phyloP scores from a whole-genome alignment of 2,113 vertebrate genomes.

The Coryphaenoides rupestris region DNA sequence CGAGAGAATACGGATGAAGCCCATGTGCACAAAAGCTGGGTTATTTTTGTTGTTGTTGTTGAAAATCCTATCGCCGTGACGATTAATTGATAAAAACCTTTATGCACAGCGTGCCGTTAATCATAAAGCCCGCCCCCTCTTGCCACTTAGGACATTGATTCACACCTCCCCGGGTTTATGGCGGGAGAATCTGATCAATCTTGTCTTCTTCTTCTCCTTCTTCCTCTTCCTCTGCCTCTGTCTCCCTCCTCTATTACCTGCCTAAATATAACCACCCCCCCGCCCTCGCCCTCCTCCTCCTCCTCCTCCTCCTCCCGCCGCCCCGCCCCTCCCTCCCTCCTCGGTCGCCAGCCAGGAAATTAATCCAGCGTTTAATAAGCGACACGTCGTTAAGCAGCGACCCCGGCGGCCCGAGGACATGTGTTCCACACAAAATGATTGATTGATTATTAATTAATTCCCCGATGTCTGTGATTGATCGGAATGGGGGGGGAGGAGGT shows the following conservation, averaged over 20 bases:
- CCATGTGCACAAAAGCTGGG: slow-evolving; percentile 28
- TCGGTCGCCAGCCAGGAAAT: slow-evolving; percentile 61
- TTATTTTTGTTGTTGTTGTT: too few relatives aligned
- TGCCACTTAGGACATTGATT: slow-evolving; percentile 66
- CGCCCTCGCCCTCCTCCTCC: slow-evolving; percentile 25
- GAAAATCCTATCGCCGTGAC: slow-evolving; percentile 29
- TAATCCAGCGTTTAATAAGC: slow-evolving; percentile 55
- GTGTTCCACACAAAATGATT: slow-evolving; percentile 50
- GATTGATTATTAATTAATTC: slow-evolving; percentile 54
- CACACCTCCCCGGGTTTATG: slow-evolving; percentile 55
- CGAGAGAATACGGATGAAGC: slow-evolving; percentile 26
- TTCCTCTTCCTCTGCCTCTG: slow-evolving; percentile 10
- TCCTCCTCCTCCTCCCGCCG: slow-evolving; percentile 26
- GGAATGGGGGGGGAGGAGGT: slow-evolving; percentile 12
- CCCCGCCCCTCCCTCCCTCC: slow-evolving; percentile 49
- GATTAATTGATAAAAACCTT: slow-evolving; percentile 65
- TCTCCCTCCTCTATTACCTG: slow-evolving; percentile 52
- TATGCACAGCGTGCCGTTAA: slow-evolving; percentile 54
- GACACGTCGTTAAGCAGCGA: slow-evolving; percentile 30
- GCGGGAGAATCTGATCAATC: slow-evolving; percentile 64
- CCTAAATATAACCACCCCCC: slow-evolving; percentile 68
- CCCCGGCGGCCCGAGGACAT: slow-evolving; percentile 25
- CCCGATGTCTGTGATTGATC: slow-evolving; percentile 45
- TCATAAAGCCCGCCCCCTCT: slow-evolving; percentile 55
- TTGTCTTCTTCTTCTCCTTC: slow-evolving; percentile 34